These are phyloP conservation scores for Polylopha cassiicola DNA, from an alignment of 2,888 invertebrate genomes.

Conservation along the genomic window DNA sequence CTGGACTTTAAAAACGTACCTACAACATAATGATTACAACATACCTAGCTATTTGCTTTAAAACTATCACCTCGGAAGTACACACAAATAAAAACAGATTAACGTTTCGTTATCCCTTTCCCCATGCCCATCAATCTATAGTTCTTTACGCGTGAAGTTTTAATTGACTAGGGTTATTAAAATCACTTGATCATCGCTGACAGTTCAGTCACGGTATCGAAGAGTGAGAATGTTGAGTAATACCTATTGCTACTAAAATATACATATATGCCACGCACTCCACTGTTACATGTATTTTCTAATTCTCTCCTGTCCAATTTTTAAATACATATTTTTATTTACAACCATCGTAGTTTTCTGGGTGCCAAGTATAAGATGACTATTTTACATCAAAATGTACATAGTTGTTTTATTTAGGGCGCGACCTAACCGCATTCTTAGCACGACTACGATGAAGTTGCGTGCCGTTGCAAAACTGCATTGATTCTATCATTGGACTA, in stretches of 20 bases:
- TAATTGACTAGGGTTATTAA: background rate
- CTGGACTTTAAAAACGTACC: no score
- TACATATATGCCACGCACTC: conserved; percentile 11
- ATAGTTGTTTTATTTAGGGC: conserved; percentile 16
- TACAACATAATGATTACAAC: no score
- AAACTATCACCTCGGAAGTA: no score
- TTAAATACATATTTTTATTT: no score
- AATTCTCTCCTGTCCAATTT: conserved; percentile 5
- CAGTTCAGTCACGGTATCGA: conserved; percentile 14
- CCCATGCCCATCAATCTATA: conserved; percentile 2
- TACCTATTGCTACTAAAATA: no score
- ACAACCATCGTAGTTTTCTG: no score
- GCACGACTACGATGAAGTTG: conserved; percentile 28
- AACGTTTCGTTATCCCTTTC: conserved; percentile 6
- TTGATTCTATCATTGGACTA: conserved; percentile 36
- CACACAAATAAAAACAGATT: background rate
- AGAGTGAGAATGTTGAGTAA: no score
- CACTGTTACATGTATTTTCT: conserved; percentile 5
- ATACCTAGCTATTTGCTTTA: no score
- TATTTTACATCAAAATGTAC: conserved; percentile 16
- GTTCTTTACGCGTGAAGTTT: no score
- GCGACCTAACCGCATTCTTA: conserved; percentile 30
- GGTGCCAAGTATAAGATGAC: no score
- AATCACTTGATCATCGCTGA: conserved; percentile 6
- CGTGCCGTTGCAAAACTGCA: conserved; percentile 38